These are phyloP conservation scores for Orthosia cruda DNA, from an alignment of 2,888 invertebrate genomes.

Conservation along the genomic window DNA sequence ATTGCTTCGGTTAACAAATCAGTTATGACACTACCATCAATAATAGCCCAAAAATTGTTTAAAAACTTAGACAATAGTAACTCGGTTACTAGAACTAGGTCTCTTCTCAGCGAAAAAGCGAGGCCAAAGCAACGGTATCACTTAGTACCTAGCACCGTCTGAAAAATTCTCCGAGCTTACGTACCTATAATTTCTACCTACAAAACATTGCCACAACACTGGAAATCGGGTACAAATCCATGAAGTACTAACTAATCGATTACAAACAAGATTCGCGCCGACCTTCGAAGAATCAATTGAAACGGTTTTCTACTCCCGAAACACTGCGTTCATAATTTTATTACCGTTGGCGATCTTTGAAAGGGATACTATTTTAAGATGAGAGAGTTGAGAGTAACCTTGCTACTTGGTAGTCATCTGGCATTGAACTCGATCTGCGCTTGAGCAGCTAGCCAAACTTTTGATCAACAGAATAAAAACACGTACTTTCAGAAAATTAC, in stretches of 20 bases:
- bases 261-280: conserved; percentile 3
- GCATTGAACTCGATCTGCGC: conserved; percentile 33
- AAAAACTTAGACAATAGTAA: not conserved
- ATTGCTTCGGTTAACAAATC: too few relatives aligned
- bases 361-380: conserved; percentile 48
- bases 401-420: conserved; percentile 11
- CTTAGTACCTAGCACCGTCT: conserved; percentile 42
- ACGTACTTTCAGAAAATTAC: not conserved
- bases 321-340: conserved; percentile 47
- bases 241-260: conserved; percentile 42
- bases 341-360: conserved; percentile 14
- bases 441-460: conserved; percentile 11
- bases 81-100: not conserved
- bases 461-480: not conserved
- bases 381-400: conserved; percentile 22
- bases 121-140: conserved; percentile 11
- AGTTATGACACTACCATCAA: not conserved
- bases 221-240: not conserved
- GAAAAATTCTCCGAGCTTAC: conserved; percentile 15
- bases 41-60: not conserved
- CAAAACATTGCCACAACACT: conserved; percentile 12
- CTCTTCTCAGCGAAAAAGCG: conserved; percentile 2
- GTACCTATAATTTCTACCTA: not conserved
- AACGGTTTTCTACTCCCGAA: conserved; percentile 49
- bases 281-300: conserved; percentile 43